Evolutionary conservation across 1,140 invertebrate genomes (phyloP), one percentile per base, ranked within the genome.

Genomic region (Calosoma granatense): DNA sequence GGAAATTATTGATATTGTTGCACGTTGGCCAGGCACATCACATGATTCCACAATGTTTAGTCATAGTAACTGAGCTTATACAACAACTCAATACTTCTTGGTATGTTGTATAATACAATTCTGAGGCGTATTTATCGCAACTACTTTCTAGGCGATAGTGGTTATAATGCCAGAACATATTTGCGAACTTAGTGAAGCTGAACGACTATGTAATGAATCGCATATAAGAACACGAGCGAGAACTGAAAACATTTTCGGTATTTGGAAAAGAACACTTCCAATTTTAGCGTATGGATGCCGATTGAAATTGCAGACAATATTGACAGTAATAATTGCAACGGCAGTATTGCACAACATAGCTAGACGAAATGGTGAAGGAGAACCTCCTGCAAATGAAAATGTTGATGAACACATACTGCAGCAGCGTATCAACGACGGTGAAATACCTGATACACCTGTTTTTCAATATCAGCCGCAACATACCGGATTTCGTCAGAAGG

Each of bases 311-410:
- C 15, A 60, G 20, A 72, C 54, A 17, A 56, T 55, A 11, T 22
- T 64, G 12, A 41, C 57, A 41, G 60, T 72, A 2, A 72, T 74
- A 22, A 56, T 70, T 6, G 67, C 70, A 22, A 60, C 58, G 43
- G 67, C 61, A 30, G 66, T 74, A 1, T 53, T 74, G n/a, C 69
- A 73, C 43, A 73, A 73, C 60, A 64, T 72, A 59, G 61, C 67
- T 14, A 52, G 57, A n/a, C 30, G 56, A 43, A 53, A 47, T 9
- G 59, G 60, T 26, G 63, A 56, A 43, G 6, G n/a, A n/a, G 4
- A 56, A 41, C 55, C 6, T 36, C 26, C 26, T 36, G 26, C n/a
- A 9, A n/a, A 36, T 36, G 6, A 36, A 9, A 36, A 36, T 36
- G 26, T 36, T 36, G 26, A 36, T n/a, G 26, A 36, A 36, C 26